Evolutionary conservation across 2,113 vertebrate species (phyloP).

Genomic region (Chloropsis cyanopogon): DNA sequence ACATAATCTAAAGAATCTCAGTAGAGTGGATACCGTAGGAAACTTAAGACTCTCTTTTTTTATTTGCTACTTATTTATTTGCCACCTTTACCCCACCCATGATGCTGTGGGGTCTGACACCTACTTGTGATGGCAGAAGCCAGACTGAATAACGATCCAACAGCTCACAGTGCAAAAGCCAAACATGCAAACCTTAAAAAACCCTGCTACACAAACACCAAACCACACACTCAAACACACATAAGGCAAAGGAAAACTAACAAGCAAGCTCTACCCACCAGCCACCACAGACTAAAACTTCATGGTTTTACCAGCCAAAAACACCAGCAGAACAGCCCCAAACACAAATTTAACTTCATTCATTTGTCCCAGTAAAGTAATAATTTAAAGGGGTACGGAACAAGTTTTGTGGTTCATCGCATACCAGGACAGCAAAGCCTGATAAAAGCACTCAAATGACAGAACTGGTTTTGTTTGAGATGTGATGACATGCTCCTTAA

Average conservation of each 20-base stretch:
- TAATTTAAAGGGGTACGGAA: not conserved
- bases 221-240: not conserved
- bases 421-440: not conserved
- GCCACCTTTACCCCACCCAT: not conserved
- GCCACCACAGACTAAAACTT: not conserved
- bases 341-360: not conserved
- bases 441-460: conserved; percentile 45
- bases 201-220: not conserved
- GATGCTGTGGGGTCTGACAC: not conserved
- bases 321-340: not conserved
- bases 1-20: not conserved
- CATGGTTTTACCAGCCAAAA: not conserved
- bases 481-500: conserved; percentile 54
- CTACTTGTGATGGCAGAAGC: not conserved
- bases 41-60: not conserved
- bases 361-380: not conserved
- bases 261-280: not conserved
- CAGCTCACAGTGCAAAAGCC: not conserved
- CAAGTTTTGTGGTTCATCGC: conserved; percentile 23
- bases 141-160: not conserved
- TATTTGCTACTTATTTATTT: not conserved
- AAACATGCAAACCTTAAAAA: not conserved
- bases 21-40: rapidly evolving
- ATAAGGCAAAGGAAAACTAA: not conserved
- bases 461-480: conserved; percentile 35